Evolutionary conservation across 2,888 invertebrate genomes (phyloP).

Genomic region (Conus canariensis): DNA sequence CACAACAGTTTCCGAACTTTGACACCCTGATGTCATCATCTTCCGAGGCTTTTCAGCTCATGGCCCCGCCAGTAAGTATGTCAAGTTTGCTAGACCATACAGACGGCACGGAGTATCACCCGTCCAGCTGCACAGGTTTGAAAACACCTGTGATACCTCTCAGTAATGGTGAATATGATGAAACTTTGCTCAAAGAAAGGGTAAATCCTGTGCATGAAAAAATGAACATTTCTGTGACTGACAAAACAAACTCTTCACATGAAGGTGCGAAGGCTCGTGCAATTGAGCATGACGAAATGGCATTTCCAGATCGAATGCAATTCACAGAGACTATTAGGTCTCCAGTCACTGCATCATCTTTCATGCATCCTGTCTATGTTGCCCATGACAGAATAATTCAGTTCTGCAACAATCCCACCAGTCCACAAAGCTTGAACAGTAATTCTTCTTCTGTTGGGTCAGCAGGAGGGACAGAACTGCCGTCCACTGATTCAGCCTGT

Average conservation of each 20-base stretch:
- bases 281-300: background rate
- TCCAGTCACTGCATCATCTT: background rate
- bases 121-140: background rate
- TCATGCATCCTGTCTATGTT: conserved; percentile 2
- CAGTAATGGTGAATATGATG: background rate
- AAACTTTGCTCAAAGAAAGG: background rate
- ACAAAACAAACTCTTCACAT: background rate
- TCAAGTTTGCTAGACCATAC: background rate
- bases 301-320: background rate
- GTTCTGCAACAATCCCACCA: conserved; percentile 34
- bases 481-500: background rate
- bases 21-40: conserved; percentile 9
- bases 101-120: background rate
- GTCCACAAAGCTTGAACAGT: background rate
- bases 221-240: background rate
- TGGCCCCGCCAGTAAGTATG: background rate
- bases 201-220: background rate
- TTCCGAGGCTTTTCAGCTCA: background rate
- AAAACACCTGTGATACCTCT: background rate
- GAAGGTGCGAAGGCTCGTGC: background rate
- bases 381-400: background rate
- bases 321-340: background rate
- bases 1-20: background rate
- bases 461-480: background rate
- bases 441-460: background rate